phyloP scores from a whole-genome alignment of 2,113 vertebrate species.

The Motacilla alba region DNA sequence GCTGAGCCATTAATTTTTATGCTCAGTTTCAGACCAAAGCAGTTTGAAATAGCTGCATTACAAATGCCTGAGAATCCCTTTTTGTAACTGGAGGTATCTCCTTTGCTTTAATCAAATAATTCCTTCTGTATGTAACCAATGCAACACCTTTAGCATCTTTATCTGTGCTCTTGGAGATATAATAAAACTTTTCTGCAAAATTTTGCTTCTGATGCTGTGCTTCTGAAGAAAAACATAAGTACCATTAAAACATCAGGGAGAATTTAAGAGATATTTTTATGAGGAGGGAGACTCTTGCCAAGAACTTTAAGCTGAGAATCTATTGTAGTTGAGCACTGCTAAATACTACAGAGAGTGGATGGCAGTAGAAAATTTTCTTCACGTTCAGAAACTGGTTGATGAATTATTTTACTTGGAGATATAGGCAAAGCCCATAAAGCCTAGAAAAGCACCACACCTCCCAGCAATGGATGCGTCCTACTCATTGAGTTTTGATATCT shows the following conservation, averaged over 20 bases:
- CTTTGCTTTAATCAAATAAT: background rate
- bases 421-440: background rate
- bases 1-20: background rate
- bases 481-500: background rate
- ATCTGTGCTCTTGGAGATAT: background rate
- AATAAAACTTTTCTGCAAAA: background rate
- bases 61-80: fast-evolving
- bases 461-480: background rate
- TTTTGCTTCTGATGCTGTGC: background rate
- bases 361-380: background rate
- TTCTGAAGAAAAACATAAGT: background rate
- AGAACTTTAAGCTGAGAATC: background rate
- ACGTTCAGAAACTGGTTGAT: background rate
- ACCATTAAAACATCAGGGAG: background rate
- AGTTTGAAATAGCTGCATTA: background rate
- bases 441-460: background rate
- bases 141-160: background rate
- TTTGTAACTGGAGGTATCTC: background rate
- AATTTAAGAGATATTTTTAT: background rate
- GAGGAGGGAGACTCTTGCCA: background rate
- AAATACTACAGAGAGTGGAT: background rate
- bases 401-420: background rate
- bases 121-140: background rate
- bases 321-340: background rate
- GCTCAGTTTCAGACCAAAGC: background rate